Conservation (phyloP, 2,797 vertebrate species). For the Erithacus rubecula region DNA sequence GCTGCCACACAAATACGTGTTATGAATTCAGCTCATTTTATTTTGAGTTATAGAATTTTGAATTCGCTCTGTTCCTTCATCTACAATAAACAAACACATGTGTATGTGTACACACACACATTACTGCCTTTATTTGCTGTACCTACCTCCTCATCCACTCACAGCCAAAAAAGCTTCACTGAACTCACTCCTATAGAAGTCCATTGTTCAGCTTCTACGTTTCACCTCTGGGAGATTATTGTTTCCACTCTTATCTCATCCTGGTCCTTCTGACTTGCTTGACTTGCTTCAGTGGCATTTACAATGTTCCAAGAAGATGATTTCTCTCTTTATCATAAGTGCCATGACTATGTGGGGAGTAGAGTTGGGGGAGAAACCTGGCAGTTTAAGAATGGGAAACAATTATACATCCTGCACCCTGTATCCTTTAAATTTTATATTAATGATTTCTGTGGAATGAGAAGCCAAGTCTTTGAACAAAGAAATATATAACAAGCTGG, state of each 20-base stretch:
- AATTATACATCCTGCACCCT: constrained; percentile 21
- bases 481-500: constrained; percentile 57
- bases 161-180: background rate
- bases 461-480: constrained; percentile 64
- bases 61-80: constrained; percentile 34
- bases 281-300: background rate
- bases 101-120: background rate
- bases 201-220: background rate
- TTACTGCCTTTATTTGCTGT: background rate
- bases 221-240: background rate
- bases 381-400: constrained; percentile 18
- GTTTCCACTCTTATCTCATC: background rate
- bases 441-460: constrained; percentile 36
- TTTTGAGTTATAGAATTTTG: constrained; percentile 41
- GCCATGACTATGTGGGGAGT: background rate
- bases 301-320: background rate
- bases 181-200: background rate
- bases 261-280: background rate
- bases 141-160: background rate
- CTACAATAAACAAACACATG: constrained; percentile 35
- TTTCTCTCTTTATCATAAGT: background rate
- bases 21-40: constrained; percentile 56
- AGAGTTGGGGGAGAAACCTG: background rate
- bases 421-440: constrained; percentile 52
- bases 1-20: constrained; percentile 51